phyloP scores from a whole-genome alignment of 1,140 invertebrate genomes.

The Zaprionus ornatus region DNA sequence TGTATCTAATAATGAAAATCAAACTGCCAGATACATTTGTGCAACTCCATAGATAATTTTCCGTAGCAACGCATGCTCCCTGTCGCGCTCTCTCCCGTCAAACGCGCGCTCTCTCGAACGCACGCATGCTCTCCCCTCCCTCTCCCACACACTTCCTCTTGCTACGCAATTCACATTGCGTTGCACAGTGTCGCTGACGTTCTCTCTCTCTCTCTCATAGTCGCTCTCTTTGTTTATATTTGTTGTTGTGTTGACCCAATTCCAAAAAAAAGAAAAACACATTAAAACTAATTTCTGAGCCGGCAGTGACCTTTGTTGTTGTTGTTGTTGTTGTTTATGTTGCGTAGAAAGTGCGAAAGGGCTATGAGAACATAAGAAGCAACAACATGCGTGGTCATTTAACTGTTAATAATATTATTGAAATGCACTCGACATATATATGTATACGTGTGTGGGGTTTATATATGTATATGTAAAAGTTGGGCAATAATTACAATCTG shows the following conservation, averaged over 20 bases:
- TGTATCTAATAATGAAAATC: conserved; percentile 77
- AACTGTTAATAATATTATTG: background rate
- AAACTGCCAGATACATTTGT: conserved; percentile 56
- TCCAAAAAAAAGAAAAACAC: conserved; percentile 31
- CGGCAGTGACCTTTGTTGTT: conserved; percentile 5
- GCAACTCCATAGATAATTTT: conserved; percentile 57
- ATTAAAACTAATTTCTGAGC: conserved; percentile 15
- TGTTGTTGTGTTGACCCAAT: conserved; percentile 62
- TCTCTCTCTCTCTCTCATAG: background rate
- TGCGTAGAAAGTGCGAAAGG: background rate
- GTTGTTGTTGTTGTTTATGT: background rate
- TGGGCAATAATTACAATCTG: background rate
- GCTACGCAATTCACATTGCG: background rate
- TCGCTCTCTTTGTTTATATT: conserved; percentile 63
- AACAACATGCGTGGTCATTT: background rate
- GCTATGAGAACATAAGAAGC: background rate
- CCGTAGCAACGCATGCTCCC: conserved; percentile 66
- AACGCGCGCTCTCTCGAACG: conserved; percentile 9
- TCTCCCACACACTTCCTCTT: conserved; percentile 6
- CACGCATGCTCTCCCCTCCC: conserved; percentile 17
- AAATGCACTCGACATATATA: background rate
- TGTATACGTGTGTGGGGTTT: background rate
- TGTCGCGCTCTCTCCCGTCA: conserved; percentile 15
- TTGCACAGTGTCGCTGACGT: background rate
- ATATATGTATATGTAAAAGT: no score